Evolutionary conservation across 1,140 invertebrate genomes (phyloP), one percentile per base, ranked within the genome.

Genomic region (Monochamus saltuarius): DNA sequence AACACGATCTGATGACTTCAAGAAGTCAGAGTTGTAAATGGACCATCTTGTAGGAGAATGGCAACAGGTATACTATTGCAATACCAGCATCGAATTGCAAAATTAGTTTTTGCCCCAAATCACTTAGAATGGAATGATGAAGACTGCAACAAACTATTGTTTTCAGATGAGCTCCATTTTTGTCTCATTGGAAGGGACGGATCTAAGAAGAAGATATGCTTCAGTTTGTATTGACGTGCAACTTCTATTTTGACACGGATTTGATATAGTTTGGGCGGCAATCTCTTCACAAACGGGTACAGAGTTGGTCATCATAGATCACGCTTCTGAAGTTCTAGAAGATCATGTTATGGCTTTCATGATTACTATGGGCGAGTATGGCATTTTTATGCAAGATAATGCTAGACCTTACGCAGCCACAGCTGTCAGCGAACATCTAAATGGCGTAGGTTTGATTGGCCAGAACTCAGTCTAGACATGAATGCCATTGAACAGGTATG

Each of bases 331-430:
- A 16, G 4, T 3, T 19, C 47, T 51, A 6, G 47, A 34, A 51
- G 47, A 51, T 29, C 29, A 51, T 51, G 29, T 34, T 35, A 7
- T 51, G 16, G 0, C 22, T 34, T n/a, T 51, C 16, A 29, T 51
- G 35, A 19, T 51, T 10, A 37, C 7, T 51, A 10, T 51, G 11
- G 22, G 11, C 10, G 35, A 4, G 10, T 0, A 34, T 11, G 4
- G 10, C 1, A 51, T 16, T 22, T 51, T 51, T 13, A 51, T 51
- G 47, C 47, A 51, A 2, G 47, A 51, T 51, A 51, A 51, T 51
- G 47, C 47, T 14, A 10, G 19, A 9, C 19, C 11, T 16, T 4
- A 10, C 13, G 8, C 13, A 29, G 22, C 22, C 6, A 2, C 2
- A 29, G 22, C 6, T 29, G 6, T 6, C 6, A 29, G 2, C 2